phyloP scores from a whole-genome alignment of 2,888 invertebrate genomes.

The Calliphora vomitoria region DNA sequence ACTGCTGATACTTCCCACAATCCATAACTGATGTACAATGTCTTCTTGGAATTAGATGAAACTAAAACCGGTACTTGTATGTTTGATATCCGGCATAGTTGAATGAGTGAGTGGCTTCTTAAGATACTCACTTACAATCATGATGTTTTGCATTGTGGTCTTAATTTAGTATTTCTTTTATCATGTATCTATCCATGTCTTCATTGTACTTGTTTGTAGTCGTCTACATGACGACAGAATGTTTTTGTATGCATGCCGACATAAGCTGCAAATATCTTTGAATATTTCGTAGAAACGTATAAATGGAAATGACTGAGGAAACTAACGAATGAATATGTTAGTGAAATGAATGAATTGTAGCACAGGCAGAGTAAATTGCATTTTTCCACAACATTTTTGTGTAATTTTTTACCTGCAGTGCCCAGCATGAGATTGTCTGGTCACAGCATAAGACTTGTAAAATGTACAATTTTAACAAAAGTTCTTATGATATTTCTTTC shows the following conservation, averaged over 20 bases:
- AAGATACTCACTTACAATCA: slow-evolving; percentile 11
- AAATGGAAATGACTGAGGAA: slow-evolving; percentile 31
- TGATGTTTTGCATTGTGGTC: slow-evolving; percentile 12
- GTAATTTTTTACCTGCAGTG: slow-evolving; percentile 60
- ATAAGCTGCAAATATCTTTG: slow-evolving; percentile 33
- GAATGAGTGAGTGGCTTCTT: slow-evolving; percentile 25
- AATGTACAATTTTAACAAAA: neutral
- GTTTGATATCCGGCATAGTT: neutral
- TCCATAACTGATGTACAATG: slow-evolving; percentile 12
- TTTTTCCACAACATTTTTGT: slow-evolving; percentile 21
- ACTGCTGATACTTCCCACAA: neutral
- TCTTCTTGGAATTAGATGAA: slow-evolving; percentile 8
- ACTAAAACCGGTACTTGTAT: neutral
- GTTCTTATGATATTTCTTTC: neutral
- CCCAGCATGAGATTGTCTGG: slow-evolving; percentile 60
- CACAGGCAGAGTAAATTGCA: neutral
- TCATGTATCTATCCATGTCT: neutral
- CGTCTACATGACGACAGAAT: slow-evolving; percentile 17
- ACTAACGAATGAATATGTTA: neutral
- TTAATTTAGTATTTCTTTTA: slow-evolving; percentile 15
- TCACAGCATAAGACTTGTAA: slow-evolving; percentile 20
- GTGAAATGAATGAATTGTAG: slow-evolving; percentile 18
- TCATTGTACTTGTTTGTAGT: neutral
- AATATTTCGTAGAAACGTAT: slow-evolving; percentile 10
- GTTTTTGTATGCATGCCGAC: slow-evolving; percentile 8